A percentile compares a stretch with the other conserved stretches of the same genome.
Conservation (phyloP, 1,140 invertebrate genomes). For the Drosophila lowei region DNA sequence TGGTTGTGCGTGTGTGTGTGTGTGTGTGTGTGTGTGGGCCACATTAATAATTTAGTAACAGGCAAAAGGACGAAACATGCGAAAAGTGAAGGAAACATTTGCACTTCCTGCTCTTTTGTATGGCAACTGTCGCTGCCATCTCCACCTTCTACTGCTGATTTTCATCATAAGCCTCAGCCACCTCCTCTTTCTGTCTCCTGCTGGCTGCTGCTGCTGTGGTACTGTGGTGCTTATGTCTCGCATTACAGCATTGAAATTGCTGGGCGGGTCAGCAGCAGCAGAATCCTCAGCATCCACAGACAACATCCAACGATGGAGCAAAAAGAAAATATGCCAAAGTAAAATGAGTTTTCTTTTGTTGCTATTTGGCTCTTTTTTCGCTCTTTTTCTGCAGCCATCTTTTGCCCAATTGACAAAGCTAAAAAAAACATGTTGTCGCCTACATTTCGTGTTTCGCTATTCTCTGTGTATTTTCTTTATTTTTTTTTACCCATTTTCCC, state of each 20-base stretch:
- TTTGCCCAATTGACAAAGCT: constrained; percentile 62
- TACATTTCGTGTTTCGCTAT: constrained; percentile 51
- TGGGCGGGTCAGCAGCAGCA: constrained; percentile 66
- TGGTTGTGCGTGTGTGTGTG: constrained; percentile 11
- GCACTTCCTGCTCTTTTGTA: constrained; percentile 72
- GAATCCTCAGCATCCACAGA: constrained; percentile 1
- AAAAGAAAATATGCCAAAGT: constrained; percentile 65
- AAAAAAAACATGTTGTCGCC: constrained; percentile 60
- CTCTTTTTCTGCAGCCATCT: constrained; percentile 25
- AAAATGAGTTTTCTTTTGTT: constrained; percentile 51
- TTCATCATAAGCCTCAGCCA: too few species aligned
- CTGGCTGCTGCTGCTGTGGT: background rate
- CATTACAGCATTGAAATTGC: constrained; percentile 45
- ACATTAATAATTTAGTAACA: constrained; percentile 79
- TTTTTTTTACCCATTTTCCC: constrained; percentile 6
- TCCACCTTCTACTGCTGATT: too few species aligned
- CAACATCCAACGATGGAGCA: background rate
- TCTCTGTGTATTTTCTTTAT: constrained; percentile 5
- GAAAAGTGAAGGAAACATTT: constrained; percentile 76
- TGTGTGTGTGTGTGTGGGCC: constrained; percentile 45
- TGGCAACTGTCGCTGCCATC: constrained; percentile 13
- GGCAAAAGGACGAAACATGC: constrained; percentile 58
- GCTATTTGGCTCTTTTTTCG: constrained; percentile 13
- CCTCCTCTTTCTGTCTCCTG: background rate
- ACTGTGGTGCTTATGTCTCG: constrained; percentile 16